Evolutionary conservation across 2,888 invertebrate species (phyloP), one percentile per base, ranked within the genome.

Genomic region (Temnothorax unifasciatus): DNA sequence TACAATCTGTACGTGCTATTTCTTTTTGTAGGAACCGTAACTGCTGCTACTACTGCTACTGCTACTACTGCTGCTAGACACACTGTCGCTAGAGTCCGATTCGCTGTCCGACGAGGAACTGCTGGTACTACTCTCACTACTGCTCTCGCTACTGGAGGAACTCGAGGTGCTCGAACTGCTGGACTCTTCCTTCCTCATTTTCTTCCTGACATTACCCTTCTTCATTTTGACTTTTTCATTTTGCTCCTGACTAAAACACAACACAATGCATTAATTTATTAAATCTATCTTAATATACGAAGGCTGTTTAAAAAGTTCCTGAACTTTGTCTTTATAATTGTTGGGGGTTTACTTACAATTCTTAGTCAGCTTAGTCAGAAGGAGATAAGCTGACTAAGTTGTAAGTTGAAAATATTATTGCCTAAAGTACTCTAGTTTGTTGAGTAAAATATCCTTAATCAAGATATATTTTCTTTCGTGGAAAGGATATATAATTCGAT

Each of bases 71-170:
- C 92, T 92, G 61, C 91, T 93, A 4, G 93, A 92, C 57, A 87
- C 86, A 86, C 91, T 93, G 18, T 92, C 91, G 81, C 92, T 93
- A 64, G 94, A 93, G 77, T 92, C 92, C 2, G 94, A 93, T 71
- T 93, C 93, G 81, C 92, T 94, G 25, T 94, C 93, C 3, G 94
- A 93, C 8, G 92, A 91, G 34, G 92, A 93, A 47, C 92, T 93
- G 77, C 93, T 93, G 5, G 91, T 93, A 75, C 87, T 89, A 52
- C 82, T 89, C 13, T 85, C 84, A 13, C 92, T 93, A 54, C 89
- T 93, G 69, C 91, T 90, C 87, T 89, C 91, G n/a, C 83, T 88
- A 47, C 90, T 91, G 47, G 87, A 90, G 47, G 89, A 91, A 74
- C 90, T 90, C 57, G 91, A 89, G 38, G 91, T 91, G 54, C 91